Percentiles rank a stretch among this genome's conserved stretches.
These are phyloP conservation scores for Deroplatys truncata DNA, from an alignment of 2,888 invertebrate genomes.

Conservation along the genomic window DNA sequence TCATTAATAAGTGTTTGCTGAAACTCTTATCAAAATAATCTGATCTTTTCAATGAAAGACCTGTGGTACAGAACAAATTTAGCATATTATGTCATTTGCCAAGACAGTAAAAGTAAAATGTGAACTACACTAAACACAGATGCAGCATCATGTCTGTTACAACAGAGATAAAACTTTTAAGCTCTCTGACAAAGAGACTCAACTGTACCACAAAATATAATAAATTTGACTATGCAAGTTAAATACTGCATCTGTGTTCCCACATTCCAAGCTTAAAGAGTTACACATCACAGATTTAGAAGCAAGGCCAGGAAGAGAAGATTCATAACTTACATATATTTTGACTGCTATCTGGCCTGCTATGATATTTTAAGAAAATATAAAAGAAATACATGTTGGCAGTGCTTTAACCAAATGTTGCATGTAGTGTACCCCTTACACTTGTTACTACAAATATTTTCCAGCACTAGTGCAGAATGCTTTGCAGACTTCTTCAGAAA, in stretches of 20 bases:
- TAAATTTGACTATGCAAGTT: no score
- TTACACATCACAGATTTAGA: background rate
- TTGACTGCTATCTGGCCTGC: background rate
- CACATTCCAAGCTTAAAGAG: background rate
- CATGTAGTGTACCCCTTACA: background rate
- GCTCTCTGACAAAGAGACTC: background rate
- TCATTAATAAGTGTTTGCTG: background rate
- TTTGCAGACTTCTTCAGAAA: background rate
- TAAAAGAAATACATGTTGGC: background rate
- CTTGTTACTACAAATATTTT: background rate
- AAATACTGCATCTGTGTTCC: background rate
- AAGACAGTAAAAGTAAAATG: background rate
- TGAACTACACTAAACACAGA: background rate
- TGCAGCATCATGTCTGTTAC: background rate
- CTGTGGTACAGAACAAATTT: background rate
- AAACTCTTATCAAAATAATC: background rate
- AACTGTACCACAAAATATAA: background rate
- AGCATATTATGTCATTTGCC: background rate
- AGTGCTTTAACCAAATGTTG: background rate
- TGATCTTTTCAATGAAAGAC: background rate
- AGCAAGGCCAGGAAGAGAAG: background rate
- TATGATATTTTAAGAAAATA: background rate
- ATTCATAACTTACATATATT: background rate
- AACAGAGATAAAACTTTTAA: background rate
- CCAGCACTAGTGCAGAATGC: background rate